phyloP scores from a whole-genome alignment of 2,888 invertebrate genomes.

The Entomobrya proxima region DNA sequence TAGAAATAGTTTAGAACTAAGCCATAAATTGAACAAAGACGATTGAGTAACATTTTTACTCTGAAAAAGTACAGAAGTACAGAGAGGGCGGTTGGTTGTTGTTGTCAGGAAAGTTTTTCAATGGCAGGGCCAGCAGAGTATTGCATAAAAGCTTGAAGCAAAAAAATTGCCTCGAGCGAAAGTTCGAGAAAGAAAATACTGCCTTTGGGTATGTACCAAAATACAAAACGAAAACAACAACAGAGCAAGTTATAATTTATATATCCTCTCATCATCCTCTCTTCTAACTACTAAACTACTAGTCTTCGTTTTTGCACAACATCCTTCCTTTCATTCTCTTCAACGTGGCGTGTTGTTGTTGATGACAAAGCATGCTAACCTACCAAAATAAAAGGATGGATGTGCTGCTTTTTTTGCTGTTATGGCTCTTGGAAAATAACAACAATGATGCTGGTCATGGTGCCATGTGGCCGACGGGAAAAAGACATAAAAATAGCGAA shows the following conservation, averaged over 20 bases:
- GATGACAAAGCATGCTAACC: background rate
- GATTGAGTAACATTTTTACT: too few species aligned
- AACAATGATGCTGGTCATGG: background rate
- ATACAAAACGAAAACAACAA: too few species aligned
- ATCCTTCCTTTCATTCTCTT: background rate
- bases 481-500: background rate
- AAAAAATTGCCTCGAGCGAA: too few species aligned
- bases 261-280: background rate
- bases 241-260: background rate
- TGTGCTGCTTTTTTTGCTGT: background rate
- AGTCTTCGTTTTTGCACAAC: background rate
- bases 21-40: too few species aligned
- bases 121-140: conserved; percentile 23
- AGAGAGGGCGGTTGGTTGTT: background rate
- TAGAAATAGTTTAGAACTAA: too few species aligned
- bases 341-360: background rate
- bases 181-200: too few species aligned
- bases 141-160: too few species aligned
- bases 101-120: conserved; percentile 11
- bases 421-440: too few species aligned
- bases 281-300: background rate
- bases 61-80: too few species aligned
- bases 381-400: background rate
- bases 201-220: background rate
- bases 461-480: background rate